These are phyloP conservation scores for Peromyscus maniculatus DNA, from an alignment of 2,113 vertebrate genomes.

Conservation along the genomic window DNA sequence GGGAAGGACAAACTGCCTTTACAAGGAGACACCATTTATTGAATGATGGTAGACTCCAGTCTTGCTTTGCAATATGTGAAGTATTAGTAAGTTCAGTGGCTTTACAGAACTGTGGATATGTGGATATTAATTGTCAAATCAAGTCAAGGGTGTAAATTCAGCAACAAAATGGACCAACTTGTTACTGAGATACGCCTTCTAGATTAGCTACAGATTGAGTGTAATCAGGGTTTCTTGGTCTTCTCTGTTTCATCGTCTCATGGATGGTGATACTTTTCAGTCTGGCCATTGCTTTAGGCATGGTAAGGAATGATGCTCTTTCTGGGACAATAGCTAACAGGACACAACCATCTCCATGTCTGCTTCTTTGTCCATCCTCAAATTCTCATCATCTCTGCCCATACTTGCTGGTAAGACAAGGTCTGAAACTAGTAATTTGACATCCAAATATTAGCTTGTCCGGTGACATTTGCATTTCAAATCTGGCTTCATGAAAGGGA, in stretches of 20 bases:
- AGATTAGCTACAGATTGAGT: not conserved
- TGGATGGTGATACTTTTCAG: not conserved
- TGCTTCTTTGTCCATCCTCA: not conserved
- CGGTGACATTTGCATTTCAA: conserved; percentile 6
- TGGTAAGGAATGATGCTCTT: not conserved
- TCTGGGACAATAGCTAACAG: not conserved
- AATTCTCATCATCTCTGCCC: conserved; percentile 3
- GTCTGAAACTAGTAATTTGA: conserved; percentile 19
- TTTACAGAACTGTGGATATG: not conserved
- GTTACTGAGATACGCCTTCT: not conserved
- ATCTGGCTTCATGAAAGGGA: not conserved
- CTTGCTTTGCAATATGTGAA: conserved; percentile 25
- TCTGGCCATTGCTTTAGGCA: not conserved
- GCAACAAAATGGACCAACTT: not conserved
- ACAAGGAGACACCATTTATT: not conserved
- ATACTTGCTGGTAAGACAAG: conserved; percentile 2
- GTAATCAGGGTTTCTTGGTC: not conserved
- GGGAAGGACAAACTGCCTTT: not conserved
- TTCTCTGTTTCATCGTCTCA: not conserved
- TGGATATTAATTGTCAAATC: not conserved
- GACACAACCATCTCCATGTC: not conserved
- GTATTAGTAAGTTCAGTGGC: not conserved
- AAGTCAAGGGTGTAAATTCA: not conserved
- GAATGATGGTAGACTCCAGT: not conserved
- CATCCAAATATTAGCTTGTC: not conserved